Evolutionary conservation across 2,888 invertebrate species (phyloP), one percentile per base, ranked within the genome.

Genomic region (Philereme vetulata): DNA sequence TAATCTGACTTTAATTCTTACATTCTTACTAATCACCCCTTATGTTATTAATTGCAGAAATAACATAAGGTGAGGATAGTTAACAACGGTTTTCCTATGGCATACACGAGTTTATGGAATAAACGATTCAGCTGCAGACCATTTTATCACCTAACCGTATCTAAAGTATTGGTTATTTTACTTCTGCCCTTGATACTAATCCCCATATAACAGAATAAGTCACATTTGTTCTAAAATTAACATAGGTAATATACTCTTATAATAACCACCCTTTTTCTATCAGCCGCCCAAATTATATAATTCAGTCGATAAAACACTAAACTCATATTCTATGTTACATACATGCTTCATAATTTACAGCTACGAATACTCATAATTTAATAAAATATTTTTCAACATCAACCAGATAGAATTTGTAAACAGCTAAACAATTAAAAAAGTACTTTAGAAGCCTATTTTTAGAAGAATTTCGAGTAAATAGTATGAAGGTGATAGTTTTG

Each of bases 401-500:
- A 90, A 90, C 88, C 85, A 77, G 86, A 90, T 91, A 91, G 84
- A 91, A 85, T 91, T 89, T 90, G 81, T 84, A 84, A 82, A 85
- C 76, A 82, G 78, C 84, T 85, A 90, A 85, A 85, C 82, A 82
- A 81, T 82, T 66, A 72, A 78, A 80, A 75, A 73, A 72, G 77
- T 76, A 75, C 71, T 81, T 76, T 76, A 78, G 78, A 80, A 80
- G 80, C 67, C 75, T 77, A 75, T 38, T 74, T 76, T 21, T 21
- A 21, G 70, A 76, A 77, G 76, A 75, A 74, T 66, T 84, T 72
- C 75, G 74, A 80, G 71, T 79, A 76, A 74, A 79, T 65, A 72
- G 65, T 72, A 70, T 65, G 63, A 75, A 76, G 71, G 74, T 66
- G 68, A 71, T 63, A 72, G 67, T 69, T 60, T 67, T 70, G 70